phyloP scores from a whole-genome alignment of 2,797 vertebrate genomes.

The Cryptoblepharus egeriae region DNA sequence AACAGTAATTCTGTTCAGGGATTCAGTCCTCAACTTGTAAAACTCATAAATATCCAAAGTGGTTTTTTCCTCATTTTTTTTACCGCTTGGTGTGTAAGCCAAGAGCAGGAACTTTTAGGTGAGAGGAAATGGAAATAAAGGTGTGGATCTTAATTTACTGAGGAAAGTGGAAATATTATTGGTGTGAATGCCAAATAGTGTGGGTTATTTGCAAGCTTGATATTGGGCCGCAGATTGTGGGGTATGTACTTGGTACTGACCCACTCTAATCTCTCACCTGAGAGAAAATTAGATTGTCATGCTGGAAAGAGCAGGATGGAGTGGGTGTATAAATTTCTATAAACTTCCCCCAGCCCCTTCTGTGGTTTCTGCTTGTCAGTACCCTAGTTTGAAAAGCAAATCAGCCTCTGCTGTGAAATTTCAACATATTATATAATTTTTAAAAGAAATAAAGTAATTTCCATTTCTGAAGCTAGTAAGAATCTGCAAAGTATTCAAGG shows the following conservation, averaged over 20 bases:
- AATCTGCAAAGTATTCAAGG: not conserved
- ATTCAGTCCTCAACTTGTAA: too few relatives aligned
- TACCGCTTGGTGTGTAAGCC: not conserved
- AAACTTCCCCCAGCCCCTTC: not conserved
- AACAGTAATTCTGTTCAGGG: not conserved
- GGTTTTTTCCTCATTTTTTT: too few relatives aligned
- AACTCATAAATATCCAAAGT: too few relatives aligned
- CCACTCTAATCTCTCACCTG: not conserved
- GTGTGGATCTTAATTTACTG: not conserved
- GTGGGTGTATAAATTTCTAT: not conserved
- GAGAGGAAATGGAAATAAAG: not conserved
- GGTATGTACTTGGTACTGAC: not conserved
- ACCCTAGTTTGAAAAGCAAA: not conserved
- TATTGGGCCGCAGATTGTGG: not conserved
- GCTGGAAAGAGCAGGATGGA: conserved; percentile 5
- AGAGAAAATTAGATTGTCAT: not conserved
- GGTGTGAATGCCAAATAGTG: not conserved
- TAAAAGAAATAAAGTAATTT: too few relatives aligned
- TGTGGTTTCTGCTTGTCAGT: not conserved
- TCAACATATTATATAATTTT: too few relatives aligned
- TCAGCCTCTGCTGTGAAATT: not conserved
- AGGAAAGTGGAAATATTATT: not conserved
- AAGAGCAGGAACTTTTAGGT: not conserved
- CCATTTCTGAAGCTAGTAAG: not conserved
- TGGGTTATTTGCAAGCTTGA: not conserved